These are phyloP conservation scores for Ectobius pallidus DNA, from an alignment of 2,888 invertebrate genomes.

Conservation along the genomic window DNA sequence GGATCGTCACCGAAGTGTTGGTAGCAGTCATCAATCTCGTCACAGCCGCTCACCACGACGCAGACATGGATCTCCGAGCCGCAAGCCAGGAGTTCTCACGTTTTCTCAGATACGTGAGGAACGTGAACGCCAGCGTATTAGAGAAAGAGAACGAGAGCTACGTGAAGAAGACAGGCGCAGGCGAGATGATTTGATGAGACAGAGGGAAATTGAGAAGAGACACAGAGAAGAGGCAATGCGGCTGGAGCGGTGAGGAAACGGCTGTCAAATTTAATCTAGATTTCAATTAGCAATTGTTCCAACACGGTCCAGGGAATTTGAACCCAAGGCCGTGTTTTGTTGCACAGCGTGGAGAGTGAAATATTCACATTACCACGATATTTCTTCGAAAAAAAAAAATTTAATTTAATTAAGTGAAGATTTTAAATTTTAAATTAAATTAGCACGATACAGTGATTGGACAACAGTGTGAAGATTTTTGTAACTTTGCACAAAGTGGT, in stretches of 20 bases:
- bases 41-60: slow-evolving; percentile 36
- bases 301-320: no score
- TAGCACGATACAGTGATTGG: no score
- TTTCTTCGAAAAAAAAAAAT: no score
- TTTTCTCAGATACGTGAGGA: slow-evolving; percentile 83
- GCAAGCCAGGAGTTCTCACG: slow-evolving; percentile 70
- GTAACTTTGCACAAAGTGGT: no score
- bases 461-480: no score
- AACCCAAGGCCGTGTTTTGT: no score
- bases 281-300: no score
- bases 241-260: slow-evolving; percentile 61
- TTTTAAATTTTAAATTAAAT: no score
- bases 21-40: slow-evolving; percentile 38
- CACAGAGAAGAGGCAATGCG: slow-evolving; percentile 86
- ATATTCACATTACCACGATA: no score
- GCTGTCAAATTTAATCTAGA: no score
- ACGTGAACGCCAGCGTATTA: slow-evolving; percentile 72
- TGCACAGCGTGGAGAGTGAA: no score
- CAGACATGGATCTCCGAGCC: slow-evolving; percentile 48
- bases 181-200: slow-evolving; percentile 76
- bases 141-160: slow-evolving; percentile 77
- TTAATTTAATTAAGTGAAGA: no score
- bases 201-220: slow-evolving; percentile 79
- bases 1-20: slow-evolving; percentile 38
- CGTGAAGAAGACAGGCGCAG: slow-evolving; percentile 83